These are phyloP conservation scores for Turdus rufiventris DNA, from an alignment of 2,113 vertebrate genomes.

Conservation along the genomic window DNA sequence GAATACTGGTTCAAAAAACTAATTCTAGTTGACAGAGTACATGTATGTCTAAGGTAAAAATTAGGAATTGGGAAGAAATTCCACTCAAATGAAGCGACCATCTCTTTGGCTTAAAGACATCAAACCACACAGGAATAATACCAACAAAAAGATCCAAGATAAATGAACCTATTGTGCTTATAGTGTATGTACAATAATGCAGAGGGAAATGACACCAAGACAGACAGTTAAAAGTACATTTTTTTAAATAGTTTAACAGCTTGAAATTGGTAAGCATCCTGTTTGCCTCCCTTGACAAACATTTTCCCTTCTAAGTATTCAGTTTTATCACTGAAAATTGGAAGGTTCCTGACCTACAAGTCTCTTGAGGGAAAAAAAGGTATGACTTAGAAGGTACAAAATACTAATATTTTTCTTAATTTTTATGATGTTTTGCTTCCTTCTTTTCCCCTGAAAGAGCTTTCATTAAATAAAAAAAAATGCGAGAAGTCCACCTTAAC, in stretches of 20 bases:
- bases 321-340: background rate
- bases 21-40: background rate
- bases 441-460: background rate
- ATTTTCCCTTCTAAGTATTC: background rate
- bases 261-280: background rate
- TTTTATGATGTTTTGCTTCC: background rate
- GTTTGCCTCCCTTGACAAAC: background rate
- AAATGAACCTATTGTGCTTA: background rate
- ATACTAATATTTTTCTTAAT: rapidly evolving
- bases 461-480: background rate
- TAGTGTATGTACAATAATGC: background rate
- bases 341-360: background rate
- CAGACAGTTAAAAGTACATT: background rate
- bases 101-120: background rate
- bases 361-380: background rate
- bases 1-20: background rate
- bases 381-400: background rate
- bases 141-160: background rate
- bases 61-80: background rate
- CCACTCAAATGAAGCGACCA: background rate
- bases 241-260: background rate
- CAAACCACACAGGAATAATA: background rate
- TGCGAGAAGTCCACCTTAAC: rapidly evolving
- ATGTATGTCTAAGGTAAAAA: background rate
- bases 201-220: background rate